Conservation (phyloP, 2,113 vertebrate genomes). For the Nipponia nippon region DNA sequence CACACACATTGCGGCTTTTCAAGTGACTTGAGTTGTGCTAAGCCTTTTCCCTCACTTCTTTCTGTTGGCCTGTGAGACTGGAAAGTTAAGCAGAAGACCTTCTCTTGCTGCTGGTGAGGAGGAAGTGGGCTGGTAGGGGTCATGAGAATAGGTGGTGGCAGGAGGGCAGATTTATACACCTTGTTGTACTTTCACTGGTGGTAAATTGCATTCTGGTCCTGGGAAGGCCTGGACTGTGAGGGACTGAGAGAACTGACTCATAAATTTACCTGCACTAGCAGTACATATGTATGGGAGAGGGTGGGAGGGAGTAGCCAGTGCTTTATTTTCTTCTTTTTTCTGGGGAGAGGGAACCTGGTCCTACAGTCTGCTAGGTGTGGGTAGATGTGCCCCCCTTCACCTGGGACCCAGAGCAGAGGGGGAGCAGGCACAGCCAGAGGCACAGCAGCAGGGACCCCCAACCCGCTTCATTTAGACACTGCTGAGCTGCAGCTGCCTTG, state of each 20-base stretch:
- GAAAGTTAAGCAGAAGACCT: neutral
- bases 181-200: neutral
- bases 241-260: neutral
- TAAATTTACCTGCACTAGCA: neutral
- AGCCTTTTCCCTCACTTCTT: neutral
- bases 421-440: neutral
- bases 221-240: neutral
- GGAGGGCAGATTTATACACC: neutral
- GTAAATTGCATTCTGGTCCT: neutral
- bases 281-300: neutral
- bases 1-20: neutral
- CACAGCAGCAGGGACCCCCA: fast-evolving
- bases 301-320: neutral
- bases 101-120: neutral
- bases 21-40: neutral
- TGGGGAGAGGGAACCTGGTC: neutral
- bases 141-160: neutral
- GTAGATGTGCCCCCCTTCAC: neutral
- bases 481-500: neutral
- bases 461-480: neutral
- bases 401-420: neutral
- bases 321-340: neutral
- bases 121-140: neutral
- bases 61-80: neutral
- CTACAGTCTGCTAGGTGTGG: neutral